These are phyloP conservation scores for Cephus spinipes DNA, from an alignment of 2,888 invertebrate species.

Conservation along the genomic window DNA sequence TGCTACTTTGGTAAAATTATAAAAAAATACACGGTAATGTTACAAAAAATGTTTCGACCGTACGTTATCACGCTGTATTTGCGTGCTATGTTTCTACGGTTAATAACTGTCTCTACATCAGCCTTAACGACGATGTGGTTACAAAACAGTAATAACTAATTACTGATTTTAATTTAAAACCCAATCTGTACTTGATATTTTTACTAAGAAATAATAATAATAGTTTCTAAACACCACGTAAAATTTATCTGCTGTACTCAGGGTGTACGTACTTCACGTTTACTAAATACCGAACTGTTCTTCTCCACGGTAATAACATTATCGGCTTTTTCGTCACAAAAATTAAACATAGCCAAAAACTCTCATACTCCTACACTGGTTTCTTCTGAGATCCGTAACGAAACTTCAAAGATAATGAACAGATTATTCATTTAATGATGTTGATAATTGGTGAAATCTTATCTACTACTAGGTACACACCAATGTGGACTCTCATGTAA, in stretches of 20 bases:
- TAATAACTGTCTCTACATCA: no score
- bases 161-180: neutral
- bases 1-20: neutral
- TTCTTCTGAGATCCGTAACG: neutral
- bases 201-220: neutral
- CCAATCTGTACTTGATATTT: neutral
- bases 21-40: neutral
- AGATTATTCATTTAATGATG: neutral
- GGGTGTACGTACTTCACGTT: neutral
- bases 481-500: neutral
- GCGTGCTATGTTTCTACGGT: no score
- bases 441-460: neutral
- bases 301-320: neutral
- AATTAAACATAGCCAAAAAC: neutral
- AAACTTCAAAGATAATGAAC: neutral
- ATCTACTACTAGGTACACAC: neutral
- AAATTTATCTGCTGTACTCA: neutral
- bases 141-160: neutral
- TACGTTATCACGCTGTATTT: no score
- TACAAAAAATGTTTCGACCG: neutral
- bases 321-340: neutral
- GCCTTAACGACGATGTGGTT: neutral
- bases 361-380: neutral
- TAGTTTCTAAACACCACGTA: neutral
- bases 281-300: neutral